A percentile compares a stretch with the other conserved stretches of the same genome.
Evolutionary conservation across 2,113 vertebrate genomes (phyloP).

Genomic region (Saguinus imperator): DNA sequence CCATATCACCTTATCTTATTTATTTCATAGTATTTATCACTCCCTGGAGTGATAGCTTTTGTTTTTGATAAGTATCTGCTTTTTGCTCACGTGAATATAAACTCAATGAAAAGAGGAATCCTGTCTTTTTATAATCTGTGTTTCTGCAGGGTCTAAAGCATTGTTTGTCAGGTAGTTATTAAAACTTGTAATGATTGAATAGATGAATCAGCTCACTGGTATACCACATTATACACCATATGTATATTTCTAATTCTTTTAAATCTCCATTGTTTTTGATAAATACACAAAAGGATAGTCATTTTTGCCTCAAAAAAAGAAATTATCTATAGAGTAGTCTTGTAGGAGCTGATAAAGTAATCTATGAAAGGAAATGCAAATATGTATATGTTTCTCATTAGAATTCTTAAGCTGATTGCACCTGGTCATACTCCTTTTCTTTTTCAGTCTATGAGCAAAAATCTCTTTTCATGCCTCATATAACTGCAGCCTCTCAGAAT

Average conservation of each 20-base stretch:
- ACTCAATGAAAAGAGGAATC: not conserved
- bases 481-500: not conserved
- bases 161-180: not conserved
- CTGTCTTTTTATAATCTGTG: not conserved
- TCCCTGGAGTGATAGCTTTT: not conserved
- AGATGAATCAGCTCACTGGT: not conserved
- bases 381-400: not conserved
- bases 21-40: not conserved
- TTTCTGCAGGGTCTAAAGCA: not conserved
- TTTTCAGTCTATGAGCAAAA: not conserved
- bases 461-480: not conserved
- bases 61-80: not conserved
- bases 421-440: not conserved
- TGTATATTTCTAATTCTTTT: not conserved
- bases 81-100: constrained; percentile 17
- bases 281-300: not conserved
- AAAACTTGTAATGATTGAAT: not conserved
- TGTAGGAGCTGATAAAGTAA: not conserved
- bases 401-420: not conserved
- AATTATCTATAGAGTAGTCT: not conserved
- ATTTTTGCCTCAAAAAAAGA: not conserved
- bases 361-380: not conserved
- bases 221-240: not conserved
- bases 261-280: not conserved
- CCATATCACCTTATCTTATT: not conserved